A percentile compares a stretch with the other conserved stretches of the same genome.
Evolutionary conservation across 2,888 invertebrate species (phyloP).

Genomic region (Magallana nippona): DNA sequence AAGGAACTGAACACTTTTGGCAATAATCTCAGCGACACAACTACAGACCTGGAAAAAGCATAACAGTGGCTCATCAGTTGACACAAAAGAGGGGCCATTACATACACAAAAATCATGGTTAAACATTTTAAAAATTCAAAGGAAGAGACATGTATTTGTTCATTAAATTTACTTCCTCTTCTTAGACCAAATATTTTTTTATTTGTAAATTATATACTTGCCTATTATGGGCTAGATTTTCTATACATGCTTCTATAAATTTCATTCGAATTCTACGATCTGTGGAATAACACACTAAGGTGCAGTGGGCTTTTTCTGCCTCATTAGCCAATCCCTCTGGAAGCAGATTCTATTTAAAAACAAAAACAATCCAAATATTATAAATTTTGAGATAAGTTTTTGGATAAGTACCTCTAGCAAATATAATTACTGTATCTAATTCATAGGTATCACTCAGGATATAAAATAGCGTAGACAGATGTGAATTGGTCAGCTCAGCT

Average conservation of each 20-base stretch:
- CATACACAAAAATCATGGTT: too few species aligned
- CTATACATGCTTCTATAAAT: constrained; percentile 95
- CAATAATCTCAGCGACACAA: constrained; percentile 91
- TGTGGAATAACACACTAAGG: constrained; percentile 90
- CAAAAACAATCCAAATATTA: background rate
- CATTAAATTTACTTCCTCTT: too few species aligned
- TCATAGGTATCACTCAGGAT: too few species aligned
- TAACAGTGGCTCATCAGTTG: too few species aligned
- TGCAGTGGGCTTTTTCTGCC: constrained; percentile 94
- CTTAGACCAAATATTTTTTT: too few species aligned
- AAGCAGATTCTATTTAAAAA: constrained; percentile 85
- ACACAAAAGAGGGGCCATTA: too few species aligned
- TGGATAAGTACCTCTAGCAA: too few species aligned
- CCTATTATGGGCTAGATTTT: constrained; percentile 92
- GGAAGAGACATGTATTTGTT: too few species aligned
- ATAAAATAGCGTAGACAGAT: too few species aligned
- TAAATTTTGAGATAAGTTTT: background rate
- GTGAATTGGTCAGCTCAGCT: too few species aligned
- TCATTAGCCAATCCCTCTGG: constrained; percentile 95
- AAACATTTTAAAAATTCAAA: too few species aligned
- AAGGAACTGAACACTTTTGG: constrained; percentile 95
- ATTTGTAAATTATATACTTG: constrained; percentile 71
- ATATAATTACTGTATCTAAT: too few species aligned
- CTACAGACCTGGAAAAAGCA: constrained; percentile 86
- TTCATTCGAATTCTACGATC: constrained; percentile 94